Percentiles rank a stretch among this genome's conserved stretches.
phyloP scores from a whole-genome alignment of 1,140 invertebrate species.

The Branchinecta lynchi region DNA sequence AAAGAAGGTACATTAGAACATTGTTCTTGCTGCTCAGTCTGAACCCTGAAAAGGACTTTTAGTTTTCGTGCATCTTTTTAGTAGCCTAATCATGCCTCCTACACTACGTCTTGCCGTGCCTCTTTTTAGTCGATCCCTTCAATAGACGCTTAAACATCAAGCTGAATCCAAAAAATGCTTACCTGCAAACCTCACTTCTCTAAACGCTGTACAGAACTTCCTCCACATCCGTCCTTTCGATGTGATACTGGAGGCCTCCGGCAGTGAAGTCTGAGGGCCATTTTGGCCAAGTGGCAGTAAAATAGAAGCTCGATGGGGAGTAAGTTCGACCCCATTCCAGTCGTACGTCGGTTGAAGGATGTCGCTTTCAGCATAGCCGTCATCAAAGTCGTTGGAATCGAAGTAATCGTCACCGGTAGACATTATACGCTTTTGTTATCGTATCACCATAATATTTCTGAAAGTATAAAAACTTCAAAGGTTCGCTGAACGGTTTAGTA shows the following conservation, averaged over 20 bases:
- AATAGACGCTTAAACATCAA: too few relatives aligned
- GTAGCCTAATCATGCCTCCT: too few relatives aligned
- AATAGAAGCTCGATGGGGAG: not conserved
- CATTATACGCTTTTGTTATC: not conserved
- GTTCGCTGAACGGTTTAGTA: too few relatives aligned
- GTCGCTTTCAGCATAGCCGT: constrained; percentile 8
- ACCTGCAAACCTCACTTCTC: not conserved
- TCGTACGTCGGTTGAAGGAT: constrained; percentile 1
- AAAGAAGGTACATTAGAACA: too few relatives aligned
- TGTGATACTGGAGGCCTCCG: not conserved
- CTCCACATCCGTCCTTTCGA: not conserved
- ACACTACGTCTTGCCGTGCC: too few relatives aligned
- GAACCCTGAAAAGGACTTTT: too few relatives aligned
- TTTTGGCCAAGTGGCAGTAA: not conserved
- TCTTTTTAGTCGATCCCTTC: too few relatives aligned
- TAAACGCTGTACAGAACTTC: not conserved
- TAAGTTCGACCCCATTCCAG: not conserved
- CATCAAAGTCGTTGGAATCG: not conserved
- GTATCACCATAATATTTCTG: too few relatives aligned
- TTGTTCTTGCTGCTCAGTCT: too few relatives aligned
- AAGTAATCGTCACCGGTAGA: not conserved
- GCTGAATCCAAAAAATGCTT: not conserved
- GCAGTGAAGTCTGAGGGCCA: not conserved
- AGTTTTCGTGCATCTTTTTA: too few relatives aligned
- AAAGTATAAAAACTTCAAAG: too few relatives aligned